Percentiles rank a stretch among this genome's conserved stretches.
Evolutionary conservation across 2,797 vertebrate genomes (phyloP).

Genomic region (Lagodon rhomboides): DNA sequence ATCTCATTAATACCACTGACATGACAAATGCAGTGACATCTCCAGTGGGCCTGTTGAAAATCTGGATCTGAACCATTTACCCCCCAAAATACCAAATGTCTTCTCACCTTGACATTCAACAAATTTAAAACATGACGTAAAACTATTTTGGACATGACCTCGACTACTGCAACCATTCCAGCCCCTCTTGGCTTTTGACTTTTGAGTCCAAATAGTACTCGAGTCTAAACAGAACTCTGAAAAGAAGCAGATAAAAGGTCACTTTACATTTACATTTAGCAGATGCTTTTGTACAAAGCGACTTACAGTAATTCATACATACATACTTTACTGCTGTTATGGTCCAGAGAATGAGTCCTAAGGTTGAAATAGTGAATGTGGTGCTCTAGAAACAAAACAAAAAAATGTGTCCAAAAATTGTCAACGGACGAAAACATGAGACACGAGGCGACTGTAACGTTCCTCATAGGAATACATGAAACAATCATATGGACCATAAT

Average conservation of each 20-base stretch:
- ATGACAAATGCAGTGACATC: neutral
- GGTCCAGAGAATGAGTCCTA: neutral
- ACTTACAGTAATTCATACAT: too few relatives aligned
- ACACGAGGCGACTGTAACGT: too few relatives aligned
- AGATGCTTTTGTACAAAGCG: too few relatives aligned
- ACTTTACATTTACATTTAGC: neutral
- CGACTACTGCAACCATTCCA: neutral
- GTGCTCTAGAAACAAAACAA: too few relatives aligned
- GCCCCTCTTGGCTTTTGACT: slow-evolving; percentile 9
- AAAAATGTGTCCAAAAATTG: too few relatives aligned
- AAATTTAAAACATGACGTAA: slow-evolving; percentile 9
- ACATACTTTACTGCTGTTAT: neutral
- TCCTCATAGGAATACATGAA: too few relatives aligned
- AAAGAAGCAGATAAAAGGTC: slow-evolving; percentile 3
- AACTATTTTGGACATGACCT: slow-evolving; percentile 12
- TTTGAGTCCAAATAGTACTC: neutral
- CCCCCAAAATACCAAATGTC: neutral
- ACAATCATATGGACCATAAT: too few relatives aligned
- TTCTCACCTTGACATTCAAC: slow-evolving; percentile 25
- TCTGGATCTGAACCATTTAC: neutral
- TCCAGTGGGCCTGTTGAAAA: neutral
- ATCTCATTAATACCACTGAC: neutral
- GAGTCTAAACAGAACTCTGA: slow-evolving; percentile 12
- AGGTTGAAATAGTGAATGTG: neutral
- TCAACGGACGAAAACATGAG: too few relatives aligned